Evolutionary conservation across 1,140 invertebrate species (phyloP).

Genomic region (Aphaenogaster rudis): DNA sequence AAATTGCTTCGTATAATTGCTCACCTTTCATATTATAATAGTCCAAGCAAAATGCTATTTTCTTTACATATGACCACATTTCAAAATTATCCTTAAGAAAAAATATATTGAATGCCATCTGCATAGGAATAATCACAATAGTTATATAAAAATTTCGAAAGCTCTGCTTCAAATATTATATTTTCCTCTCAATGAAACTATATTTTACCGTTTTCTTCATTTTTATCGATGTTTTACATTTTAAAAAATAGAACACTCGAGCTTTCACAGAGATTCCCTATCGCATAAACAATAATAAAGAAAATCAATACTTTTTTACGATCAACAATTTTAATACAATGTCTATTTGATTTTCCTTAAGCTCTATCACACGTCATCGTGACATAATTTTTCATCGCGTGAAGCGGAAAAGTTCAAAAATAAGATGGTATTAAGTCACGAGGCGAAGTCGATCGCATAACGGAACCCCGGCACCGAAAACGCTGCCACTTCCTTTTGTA

Average conservation of each 20-base stretch:
- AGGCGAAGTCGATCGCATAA: constrained; percentile 42
- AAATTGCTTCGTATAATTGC: constrained; percentile 7
- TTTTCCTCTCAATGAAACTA: background rate
- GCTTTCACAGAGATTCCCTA: background rate
- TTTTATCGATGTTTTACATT: background rate
- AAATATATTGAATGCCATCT: background rate
- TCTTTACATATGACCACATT: background rate
- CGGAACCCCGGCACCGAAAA: constrained; percentile 17
- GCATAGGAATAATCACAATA: background rate
- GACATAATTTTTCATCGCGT: constrained; percentile 22
- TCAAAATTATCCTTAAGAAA: background rate
- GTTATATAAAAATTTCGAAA: background rate
- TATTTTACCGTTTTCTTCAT: background rate
- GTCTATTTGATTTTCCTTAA: background rate
- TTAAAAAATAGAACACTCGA: background rate
- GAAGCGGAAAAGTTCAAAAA: constrained; percentile 26
- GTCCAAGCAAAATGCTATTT: background rate
- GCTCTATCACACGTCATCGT: background rate
- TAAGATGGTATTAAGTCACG: constrained; percentile 30
- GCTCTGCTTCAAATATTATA: background rate
- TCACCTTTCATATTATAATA: background rate
- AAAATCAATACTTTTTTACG: background rate
- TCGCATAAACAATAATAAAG: background rate
- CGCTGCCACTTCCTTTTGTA: constrained; percentile 47
- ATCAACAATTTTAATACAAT: background rate